phyloP scores from a whole-genome alignment of 2,888 invertebrate species.

The Rotaria socialis region DNA sequence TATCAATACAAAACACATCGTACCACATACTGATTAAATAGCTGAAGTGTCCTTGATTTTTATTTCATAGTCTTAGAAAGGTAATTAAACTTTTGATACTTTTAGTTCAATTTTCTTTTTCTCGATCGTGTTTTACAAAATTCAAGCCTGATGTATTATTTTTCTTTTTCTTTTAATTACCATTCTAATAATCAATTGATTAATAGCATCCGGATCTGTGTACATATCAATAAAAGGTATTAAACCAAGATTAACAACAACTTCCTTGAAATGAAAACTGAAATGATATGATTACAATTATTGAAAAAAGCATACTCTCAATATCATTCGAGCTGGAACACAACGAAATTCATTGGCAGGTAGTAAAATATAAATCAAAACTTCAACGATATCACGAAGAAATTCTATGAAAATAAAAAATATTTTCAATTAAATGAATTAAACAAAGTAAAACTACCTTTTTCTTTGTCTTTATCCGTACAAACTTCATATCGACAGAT shows the following conservation, averaged over 20 bases:
- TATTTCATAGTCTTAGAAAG: too few species aligned
- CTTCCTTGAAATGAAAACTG: constrained; percentile 14
- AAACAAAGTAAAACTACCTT: constrained; percentile 57
- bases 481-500: constrained; percentile 75
- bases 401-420: neutral
- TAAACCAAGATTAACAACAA: constrained; percentile 47
- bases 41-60: too few species aligned
- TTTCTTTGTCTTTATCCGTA: constrained; percentile 65
- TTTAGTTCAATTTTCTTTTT: too few species aligned
- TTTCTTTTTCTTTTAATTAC: constrained; percentile 60
- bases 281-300: constrained; percentile 42
- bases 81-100: too few species aligned
- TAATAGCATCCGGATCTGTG: constrained; percentile 84
- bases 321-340: neutral
- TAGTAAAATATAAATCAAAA: constrained; percentile 44
- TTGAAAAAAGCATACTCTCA: neutral
- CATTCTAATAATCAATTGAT: constrained; percentile 80
- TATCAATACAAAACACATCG: too few species aligned
- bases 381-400: constrained; percentile 39
- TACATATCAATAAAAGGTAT: constrained; percentile 65
- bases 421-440: neutral
- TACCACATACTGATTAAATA: too few species aligned
- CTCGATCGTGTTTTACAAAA: too few species aligned
- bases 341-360: constrained; percentile 41
- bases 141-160: too few species aligned